Percentiles rank a stretch among this genome's conserved stretches.
These are phyloP conservation scores for Pilophorus perplexus DNA, from an alignment of 2,888 invertebrate species.

Conservation along the genomic window DNA sequence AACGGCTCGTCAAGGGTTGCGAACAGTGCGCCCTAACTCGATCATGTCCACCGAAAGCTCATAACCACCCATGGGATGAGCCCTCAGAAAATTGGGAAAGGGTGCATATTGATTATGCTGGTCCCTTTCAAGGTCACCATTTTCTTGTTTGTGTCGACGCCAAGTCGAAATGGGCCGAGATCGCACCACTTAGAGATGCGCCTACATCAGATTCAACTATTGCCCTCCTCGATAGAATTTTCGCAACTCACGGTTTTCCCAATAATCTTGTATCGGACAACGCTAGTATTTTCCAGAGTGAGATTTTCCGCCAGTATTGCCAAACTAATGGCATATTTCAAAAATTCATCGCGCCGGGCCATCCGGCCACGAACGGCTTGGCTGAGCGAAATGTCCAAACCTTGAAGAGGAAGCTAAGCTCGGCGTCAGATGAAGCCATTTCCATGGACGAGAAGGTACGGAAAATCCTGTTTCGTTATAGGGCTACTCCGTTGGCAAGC, in stretches of 20 bases:
- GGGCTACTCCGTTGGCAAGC: conserved; percentile 36
- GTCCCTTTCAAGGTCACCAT: no score
- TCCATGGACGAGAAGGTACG: conserved; percentile 3
- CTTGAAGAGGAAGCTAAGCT: conserved; percentile 32
- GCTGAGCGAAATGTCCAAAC: no score
- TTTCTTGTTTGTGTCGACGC: no score
- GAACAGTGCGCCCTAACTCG: no score
- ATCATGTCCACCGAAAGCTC: conserved; percentile 47
- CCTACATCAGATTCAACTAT: conserved; percentile 46
- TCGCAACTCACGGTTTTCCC: conserved; percentile 44
- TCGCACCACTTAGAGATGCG: conserved; percentile 43
- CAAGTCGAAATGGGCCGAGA: conserved; percentile 50
- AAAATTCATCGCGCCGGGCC: no score
- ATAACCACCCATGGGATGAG: conserved; percentile 48
- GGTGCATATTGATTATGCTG: no score
- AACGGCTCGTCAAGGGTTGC: conserved; percentile 47
- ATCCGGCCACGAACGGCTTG: no score
- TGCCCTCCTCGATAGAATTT: conserved; percentile 42
- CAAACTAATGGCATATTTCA: no score
- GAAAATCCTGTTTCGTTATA: conserved; percentile 22
- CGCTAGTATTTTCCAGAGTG: conserved; percentile 48
- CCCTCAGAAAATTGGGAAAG: no score
- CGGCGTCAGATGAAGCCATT: not conserved
- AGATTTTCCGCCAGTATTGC: conserved; percentile 47
- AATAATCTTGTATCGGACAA: conserved; percentile 46